A percentile compares a stretch with the other conserved stretches of the same genome.
Evolutionary conservation across 1,140 invertebrate genomes (phyloP).

Genomic region (Zaprionus gabonicus): DNA sequence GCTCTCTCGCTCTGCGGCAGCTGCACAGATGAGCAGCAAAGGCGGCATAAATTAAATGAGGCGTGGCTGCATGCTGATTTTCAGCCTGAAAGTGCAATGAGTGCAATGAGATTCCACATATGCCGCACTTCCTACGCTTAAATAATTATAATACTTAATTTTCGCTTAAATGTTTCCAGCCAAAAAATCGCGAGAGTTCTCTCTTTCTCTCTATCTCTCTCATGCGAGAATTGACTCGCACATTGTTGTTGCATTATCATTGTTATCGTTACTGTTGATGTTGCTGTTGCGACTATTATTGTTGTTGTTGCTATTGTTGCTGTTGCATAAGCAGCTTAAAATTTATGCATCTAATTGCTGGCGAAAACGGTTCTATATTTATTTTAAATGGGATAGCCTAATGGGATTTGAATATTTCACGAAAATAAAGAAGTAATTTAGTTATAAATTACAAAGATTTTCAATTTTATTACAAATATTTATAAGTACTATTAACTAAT

Average conservation of each 20-base stretch:
- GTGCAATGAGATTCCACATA: constrained; percentile 21
- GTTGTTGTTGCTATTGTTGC: constrained; percentile 13
- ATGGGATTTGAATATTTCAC: not conserved
- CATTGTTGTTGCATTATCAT: constrained; percentile 7
- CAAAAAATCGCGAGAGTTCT: constrained; percentile 8
- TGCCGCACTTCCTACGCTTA: constrained; percentile 36
- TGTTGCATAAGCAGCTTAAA: constrained; percentile 45
- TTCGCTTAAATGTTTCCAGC: constrained; percentile 37
- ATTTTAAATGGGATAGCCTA: not conserved
- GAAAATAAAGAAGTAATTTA: constrained; percentile 1
- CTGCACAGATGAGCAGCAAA: not conserved
- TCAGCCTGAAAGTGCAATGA: constrained; percentile 7
- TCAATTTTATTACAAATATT: not conserved
- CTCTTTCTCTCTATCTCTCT: not conserved
- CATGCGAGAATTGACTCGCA: not conserved
- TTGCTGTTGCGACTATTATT: constrained; percentile 5
- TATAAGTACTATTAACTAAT: not conserved
- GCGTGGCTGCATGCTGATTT: constrained; percentile 37
- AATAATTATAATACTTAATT: constrained; percentile 62
- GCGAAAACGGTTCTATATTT: not conserved
- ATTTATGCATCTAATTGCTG: constrained; percentile 39
- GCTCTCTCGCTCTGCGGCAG: not conserved
- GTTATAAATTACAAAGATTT: not conserved
- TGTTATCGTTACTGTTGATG: constrained; percentile 15
- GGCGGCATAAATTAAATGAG: constrained; percentile 37